phyloP scores from a whole-genome alignment of 2,888 invertebrate species.

The Synanthedon myopaeformis region DNA sequence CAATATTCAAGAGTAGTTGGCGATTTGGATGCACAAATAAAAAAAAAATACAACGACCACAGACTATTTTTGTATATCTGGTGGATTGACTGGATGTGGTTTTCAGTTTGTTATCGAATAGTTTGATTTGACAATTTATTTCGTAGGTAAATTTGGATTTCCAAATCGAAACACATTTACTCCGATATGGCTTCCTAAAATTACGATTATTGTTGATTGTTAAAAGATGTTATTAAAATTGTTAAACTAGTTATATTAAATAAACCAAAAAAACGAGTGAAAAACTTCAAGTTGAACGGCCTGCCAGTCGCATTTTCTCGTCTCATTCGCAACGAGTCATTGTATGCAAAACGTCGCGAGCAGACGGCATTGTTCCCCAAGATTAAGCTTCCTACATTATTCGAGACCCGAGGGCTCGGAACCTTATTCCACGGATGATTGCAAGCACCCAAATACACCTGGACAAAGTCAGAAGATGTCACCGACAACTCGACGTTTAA shows the following conservation, averaged over 20 bases:
- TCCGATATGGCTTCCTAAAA: too few species aligned
- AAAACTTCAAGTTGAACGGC: constrained; percentile 2
- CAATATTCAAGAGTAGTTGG: constrained; percentile 8
- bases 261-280: background rate
- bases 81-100: background rate
- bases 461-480: constrained; percentile 19
- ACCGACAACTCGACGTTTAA: constrained; percentile 38
- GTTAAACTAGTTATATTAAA: background rate
- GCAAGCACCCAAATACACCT: constrained; percentile 28
- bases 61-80: constrained; percentile 8
- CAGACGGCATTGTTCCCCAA: constrained; percentile 60
- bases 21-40: constrained; percentile 8
- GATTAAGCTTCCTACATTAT: constrained; percentile 60
- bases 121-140: background rate
- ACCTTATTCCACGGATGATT: constrained; percentile 52
- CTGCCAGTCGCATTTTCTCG: constrained; percentile 30
- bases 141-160: too few species aligned
- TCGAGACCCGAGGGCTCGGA: constrained; percentile 33
- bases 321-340: constrained; percentile 40
- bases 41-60: constrained; percentile 18
- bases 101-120: background rate
- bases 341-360: constrained; percentile 63
- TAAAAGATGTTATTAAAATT: too few species aligned
- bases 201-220: too few species aligned
- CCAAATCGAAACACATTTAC: too few species aligned